These are phyloP conservation scores for Coenobita brevimanus DNA, from an alignment of 1,140 invertebrate genomes.

Conservation along the genomic window DNA sequence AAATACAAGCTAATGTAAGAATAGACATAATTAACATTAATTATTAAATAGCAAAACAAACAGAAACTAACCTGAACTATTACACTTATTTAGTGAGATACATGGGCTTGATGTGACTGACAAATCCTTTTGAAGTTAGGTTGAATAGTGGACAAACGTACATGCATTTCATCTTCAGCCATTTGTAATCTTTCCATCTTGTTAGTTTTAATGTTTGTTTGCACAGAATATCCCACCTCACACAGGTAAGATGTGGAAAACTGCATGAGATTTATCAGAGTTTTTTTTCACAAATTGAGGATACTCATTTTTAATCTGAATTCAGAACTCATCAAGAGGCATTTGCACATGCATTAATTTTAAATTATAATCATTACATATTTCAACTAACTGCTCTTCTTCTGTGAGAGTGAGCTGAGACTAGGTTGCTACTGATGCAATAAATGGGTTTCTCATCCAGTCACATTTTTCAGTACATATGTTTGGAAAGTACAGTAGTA, in stretches of 20 bases:
- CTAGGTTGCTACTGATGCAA: neutral
- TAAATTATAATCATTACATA: neutral
- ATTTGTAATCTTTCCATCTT: neutral
- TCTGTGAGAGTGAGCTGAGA: neutral
- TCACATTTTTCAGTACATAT: neutral
- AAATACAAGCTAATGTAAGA: neutral
- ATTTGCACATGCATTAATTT: slow-evolving; percentile 8
- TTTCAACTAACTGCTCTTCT: neutral
- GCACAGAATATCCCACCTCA: too few relatives aligned
- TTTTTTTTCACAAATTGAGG: neutral
- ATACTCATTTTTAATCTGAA: slow-evolving; percentile 5
- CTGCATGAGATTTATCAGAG: neutral
- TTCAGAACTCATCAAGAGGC: slow-evolving; percentile 10
- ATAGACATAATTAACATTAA: neutral
- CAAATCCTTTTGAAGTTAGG: slow-evolving; percentile 12
- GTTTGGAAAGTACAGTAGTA: neutral
- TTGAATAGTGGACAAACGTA: slow-evolving; percentile 19
- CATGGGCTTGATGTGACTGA: neutral
- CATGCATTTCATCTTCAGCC: neutral
- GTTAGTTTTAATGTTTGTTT: slow-evolving; percentile 9
- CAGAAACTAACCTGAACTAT: neutral
- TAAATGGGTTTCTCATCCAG: neutral
- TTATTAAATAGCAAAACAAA: neutral
- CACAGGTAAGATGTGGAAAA: too few relatives aligned
- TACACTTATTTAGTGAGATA: neutral